Evolutionary conservation across 2,888 invertebrate genomes (phyloP), one percentile per base, ranked within the genome.

Genomic region (Mantis religiosa): DNA sequence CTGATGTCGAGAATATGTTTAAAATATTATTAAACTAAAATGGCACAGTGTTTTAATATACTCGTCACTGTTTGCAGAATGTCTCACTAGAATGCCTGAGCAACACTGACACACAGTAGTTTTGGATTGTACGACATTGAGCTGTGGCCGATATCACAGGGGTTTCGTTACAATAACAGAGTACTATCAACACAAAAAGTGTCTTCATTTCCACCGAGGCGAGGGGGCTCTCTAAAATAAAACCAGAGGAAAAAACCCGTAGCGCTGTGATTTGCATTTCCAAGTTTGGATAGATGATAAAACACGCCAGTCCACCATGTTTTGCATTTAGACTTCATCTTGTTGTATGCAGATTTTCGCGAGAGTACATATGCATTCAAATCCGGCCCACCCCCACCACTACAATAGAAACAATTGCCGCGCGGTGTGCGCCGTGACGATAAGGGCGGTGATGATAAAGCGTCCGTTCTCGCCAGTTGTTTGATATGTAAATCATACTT

Each of bases 401-500:
- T 47, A 85, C 54, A 88, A 41, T 15, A 47, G 85, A 85, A 88
- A 84, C 54, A 85, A 82, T 87, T 34, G 86, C 34, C 83, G 28
- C 85, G 71, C 81, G 86, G 85, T 28, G 85, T 89, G 88, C 85
- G 28, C 25, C 9, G 85, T 34, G 71, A 81, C 85, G 89, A 89
- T 89, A 89, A 89, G 85, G 87, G 85, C 81, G 54, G 54, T 71
- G 54, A 71, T 71, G 54, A 71, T 71, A 71, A 71, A 71, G 54
- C 54, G 15, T 25, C 54, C 54, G 54, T 71, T 71, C 54, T 71
- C 82, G 71, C 83, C 27, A 82, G 89, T 89, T 87, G 88, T 89
- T 89, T 89, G 84, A 89, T 89, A 89, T 89, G 89, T 34, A 88
- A 89, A 89, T 89, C 85, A 71, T 81, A 85, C 89, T 89, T 30